Conservation (phyloP, 2,888 invertebrate species). For the Cataglyphis livida region DNA sequence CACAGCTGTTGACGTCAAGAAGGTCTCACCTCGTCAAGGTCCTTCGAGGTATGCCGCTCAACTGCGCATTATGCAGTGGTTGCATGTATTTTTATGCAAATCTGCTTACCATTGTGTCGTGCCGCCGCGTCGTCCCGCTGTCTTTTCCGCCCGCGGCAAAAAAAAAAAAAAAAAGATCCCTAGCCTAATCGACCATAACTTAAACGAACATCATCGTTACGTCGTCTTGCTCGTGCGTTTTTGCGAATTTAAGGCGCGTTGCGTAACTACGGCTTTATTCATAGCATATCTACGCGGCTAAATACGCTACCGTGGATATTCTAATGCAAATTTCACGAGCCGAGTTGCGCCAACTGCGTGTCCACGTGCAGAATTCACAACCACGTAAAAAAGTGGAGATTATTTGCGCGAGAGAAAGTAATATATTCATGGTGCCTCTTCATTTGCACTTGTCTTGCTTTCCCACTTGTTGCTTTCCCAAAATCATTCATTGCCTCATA, state of each 20-base stretch:
- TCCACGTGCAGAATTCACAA: slow-evolving; percentile 19
- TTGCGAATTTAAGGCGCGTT: slow-evolving; percentile 41
- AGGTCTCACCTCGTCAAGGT: slow-evolving; percentile 78
- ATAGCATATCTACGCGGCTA: slow-evolving; percentile 23
- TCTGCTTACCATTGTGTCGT: slow-evolving; percentile 73
- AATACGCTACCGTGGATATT: slow-evolving; percentile 42
- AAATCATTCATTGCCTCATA: slow-evolving; percentile 37
- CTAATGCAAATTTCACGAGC: slow-evolving; percentile 41
- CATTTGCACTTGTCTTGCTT: slow-evolving; percentile 16
- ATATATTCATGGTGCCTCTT: neutral
- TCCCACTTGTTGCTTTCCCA: slow-evolving; percentile 1
- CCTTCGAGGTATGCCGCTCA: slow-evolving; percentile 51
- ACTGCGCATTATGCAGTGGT: slow-evolving; percentile 69
- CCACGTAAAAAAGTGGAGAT: slow-evolving; percentile 20
- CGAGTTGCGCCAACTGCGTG: neutral
- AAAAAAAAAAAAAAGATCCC: slow-evolving; percentile 2
- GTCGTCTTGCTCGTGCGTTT: slow-evolving; percentile 14
- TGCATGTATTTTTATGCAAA: slow-evolving; percentile 82
- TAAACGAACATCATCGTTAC: slow-evolving; percentile 50
- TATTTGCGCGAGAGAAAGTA: slow-evolving; percentile 40
- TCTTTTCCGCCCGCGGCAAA: slow-evolving; percentile 32
- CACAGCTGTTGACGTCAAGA: slow-evolving; percentile 71
- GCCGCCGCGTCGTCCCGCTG: slow-evolving; percentile 59
- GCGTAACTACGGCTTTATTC: slow-evolving; percentile 37
- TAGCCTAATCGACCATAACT: slow-evolving; percentile 49